Conservation (phyloP, 1,140 invertebrate species). For the Orchestia grillus region DNA sequence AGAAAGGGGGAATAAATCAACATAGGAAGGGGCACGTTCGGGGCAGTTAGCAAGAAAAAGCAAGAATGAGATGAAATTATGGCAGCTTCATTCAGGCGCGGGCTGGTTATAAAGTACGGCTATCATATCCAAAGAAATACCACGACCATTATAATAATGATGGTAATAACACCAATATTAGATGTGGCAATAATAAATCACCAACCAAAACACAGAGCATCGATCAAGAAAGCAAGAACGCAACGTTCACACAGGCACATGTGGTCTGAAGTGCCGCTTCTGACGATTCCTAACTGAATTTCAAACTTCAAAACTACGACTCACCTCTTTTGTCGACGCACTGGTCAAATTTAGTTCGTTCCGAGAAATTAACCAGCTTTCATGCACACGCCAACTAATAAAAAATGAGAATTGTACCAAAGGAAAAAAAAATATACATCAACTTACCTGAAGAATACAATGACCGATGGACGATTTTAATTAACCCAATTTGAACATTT, state of each 20-base stretch:
- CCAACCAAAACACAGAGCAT: constrained; percentile 53
- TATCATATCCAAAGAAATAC: not conserved
- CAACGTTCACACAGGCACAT: constrained; percentile 12
- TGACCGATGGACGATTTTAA: not conserved
- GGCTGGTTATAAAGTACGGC: constrained; percentile 21
- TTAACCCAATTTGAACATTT: not conserved
- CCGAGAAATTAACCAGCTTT: not conserved
- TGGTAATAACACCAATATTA: constrained; percentile 42
- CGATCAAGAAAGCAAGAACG: constrained; percentile 35
- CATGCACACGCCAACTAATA: not conserved
- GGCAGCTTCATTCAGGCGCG: constrained; percentile 50
- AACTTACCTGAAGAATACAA: not conserved
- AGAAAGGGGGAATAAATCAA: not conserved
- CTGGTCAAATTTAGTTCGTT: not conserved
- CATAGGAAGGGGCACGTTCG: not conserved
- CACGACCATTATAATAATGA: constrained; percentile 7
- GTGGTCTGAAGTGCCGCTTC: not conserved
- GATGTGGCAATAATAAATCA: constrained; percentile 17
- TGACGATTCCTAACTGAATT: not conserved
- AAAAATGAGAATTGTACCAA: not conserved
- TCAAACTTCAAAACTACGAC: not conserved
- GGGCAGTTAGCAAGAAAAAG: constrained; percentile 25
- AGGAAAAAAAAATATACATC: not conserved
- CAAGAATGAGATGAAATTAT: constrained; percentile 41
- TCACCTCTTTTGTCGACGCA: not conserved